Evolutionary conservation across 2,888 invertebrate genomes (phyloP), one percentile per base, ranked within the genome.

Genomic region (Petrophora chlorosata): DNA sequence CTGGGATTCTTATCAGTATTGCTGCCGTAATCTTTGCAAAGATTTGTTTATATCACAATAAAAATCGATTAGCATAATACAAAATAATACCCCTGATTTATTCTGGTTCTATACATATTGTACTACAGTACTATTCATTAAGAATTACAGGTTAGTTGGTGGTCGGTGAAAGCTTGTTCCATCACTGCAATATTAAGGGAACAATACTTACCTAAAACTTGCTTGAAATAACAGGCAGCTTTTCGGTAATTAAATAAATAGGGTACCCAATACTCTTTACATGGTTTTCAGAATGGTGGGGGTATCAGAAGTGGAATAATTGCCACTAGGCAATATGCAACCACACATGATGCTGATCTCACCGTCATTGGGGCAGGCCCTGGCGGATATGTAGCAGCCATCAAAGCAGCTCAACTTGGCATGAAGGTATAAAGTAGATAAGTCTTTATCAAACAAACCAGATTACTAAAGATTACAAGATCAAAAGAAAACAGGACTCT

Each of bases 321-420:
- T 59, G 68, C 76, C 47, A 76, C 84, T 32, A 91, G 95, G 56
- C 89, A 90, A 46, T 97, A 95, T 77, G 93, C 96, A 3, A 91
- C 93, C 34, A 91, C 93, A 40, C 92, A 94, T 76, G 97, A 98
- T 68, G 96, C 96, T 14, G 99, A 99, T 85, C 76, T 99, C 62
- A 98, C 99, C 30, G 99, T 99, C 3, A 98, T 99, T 71, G 99
- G 99, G 19, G 95, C 98, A 33, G 99, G 99, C 48, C 99, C 99
- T 61, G 99, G 99, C 59, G 99, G 99, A 54, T 99, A 99, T 92
- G 99, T 99, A 39, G 99, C 99, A 48, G 95, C 99, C 14, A 99
- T 99, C 66, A 99, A 99, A 92, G 99, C 99, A 43, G 96, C 99
- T 23, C 99, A 99, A 82, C 91, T 99, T 67, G 99, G 99, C 58